Base-by-base conservation (phyloP, 2,888 invertebrate species). In the Gandaritis pyraliata region DNA sequence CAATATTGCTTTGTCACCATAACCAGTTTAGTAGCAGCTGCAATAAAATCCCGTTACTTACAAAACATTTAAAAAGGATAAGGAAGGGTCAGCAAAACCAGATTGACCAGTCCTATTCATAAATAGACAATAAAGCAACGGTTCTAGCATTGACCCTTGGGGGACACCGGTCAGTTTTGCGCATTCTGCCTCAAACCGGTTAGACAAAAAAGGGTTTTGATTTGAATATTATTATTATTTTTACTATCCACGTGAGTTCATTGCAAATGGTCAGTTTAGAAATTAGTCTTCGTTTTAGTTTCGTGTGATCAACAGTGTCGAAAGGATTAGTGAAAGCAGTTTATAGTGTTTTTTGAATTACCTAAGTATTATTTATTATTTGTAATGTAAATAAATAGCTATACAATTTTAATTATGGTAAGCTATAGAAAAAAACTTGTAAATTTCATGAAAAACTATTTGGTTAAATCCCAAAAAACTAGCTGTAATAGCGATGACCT, bases 61-160 rank as follows among this genome's bases (percentile, higher is more conserved):
- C 79, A 81, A 84, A 81, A 78, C 75, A 76, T 80, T 76, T 65
- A 68, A 76, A 85, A 83, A 85, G 83, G 82, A 81, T 78, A 90
- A 88, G 88, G 81, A 90, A 89, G 91, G 91, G 90, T 90, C 90
- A 90, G 82, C 71, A 70, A 70, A 89, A 90, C 90, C 87, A 87
- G 91, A 90, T 89, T 92, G 88, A 88, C 88, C 88, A 88, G 87
- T 88, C 81, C 83, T 81, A 84, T 85, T 82, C 82, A 83, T 82
- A 81, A 82, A 86, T 82, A 83, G 82, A 87, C 86, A 88, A 88
- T 86, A 76, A 78, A 43, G 56, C 73, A 81, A 77, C 77, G 81
- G 82, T 59, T 71, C 82, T 80, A 85, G 76, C 72, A 73, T 70
- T 89, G 89, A 90, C 91, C 90, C 90, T 78, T 86, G 82, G 81